Evolutionary conservation across 92 coral and sea anemone species (phyloP).

Genomic region (Desmophyllum pertusum): DNA sequence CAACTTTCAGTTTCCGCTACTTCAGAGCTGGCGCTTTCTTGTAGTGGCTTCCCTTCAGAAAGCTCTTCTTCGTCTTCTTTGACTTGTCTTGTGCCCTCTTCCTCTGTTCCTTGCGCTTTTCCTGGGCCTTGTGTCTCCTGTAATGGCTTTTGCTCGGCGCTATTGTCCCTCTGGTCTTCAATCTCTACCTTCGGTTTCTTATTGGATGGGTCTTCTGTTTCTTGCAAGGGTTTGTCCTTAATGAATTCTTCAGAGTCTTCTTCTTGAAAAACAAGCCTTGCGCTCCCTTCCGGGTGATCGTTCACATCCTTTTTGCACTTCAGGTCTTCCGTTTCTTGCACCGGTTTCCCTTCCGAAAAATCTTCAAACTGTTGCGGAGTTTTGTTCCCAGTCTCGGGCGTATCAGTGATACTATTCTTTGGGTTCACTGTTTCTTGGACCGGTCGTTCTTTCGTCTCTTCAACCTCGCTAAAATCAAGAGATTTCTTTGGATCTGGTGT

Average conservation of each 20-base stretch:
- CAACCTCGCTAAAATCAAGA: neutral
- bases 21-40: neutral
- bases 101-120: neutral
- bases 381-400: neutral
- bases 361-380: neutral
- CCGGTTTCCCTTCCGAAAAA: neutral
- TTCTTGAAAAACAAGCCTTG: neutral
- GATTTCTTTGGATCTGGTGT: neutral
- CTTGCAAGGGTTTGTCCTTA: neutral
- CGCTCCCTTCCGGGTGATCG: neutral
- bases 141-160: neutral
- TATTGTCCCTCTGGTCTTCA: neutral
- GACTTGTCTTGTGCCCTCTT: neutral
- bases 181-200: neutral
- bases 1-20: neutral
- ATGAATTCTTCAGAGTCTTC: neutral
- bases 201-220: neutral
- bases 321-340: too few species aligned
- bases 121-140: conserved; percentile 2
- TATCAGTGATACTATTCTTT: neutral
- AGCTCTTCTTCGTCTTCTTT: neutral
- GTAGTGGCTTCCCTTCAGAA: neutral
- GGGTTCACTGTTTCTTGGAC: neutral
- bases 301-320: too few species aligned
- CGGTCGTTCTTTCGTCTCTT: neutral